These are phyloP conservation scores for Slavum lentiscoides DNA, from an alignment of 2,888 invertebrate genomes.

Conservation along the genomic window DNA sequence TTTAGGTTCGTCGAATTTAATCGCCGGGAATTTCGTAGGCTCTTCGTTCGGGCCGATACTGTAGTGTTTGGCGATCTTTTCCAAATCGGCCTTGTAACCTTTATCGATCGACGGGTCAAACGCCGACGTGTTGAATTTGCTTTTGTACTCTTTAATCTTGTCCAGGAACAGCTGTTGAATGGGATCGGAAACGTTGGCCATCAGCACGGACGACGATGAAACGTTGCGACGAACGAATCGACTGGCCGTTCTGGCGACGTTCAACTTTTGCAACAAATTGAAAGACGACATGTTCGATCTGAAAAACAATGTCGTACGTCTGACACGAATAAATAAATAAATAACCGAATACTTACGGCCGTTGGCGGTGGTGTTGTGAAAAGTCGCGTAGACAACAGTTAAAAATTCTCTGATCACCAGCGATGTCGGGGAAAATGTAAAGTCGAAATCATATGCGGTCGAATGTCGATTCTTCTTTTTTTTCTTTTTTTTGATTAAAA, in stretches of 20 bases:
- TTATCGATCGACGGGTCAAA: slow-evolving; percentile 47
- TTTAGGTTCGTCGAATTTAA: slow-evolving; percentile 47
- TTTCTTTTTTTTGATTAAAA: background rate
- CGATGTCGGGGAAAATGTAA: background rate
- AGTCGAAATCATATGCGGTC: slow-evolving; percentile 14
- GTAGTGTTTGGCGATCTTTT: slow-evolving; percentile 32
- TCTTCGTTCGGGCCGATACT: slow-evolving; percentile 29
- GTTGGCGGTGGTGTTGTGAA: too few species aligned
- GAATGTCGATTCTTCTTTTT: slow-evolving; percentile 21
- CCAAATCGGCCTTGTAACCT: slow-evolving; percentile 46
- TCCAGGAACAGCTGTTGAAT: slow-evolving; percentile 92
- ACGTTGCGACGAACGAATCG: slow-evolving; percentile 66
- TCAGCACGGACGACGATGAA: slow-evolving; percentile 70
- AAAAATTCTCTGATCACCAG: background rate
- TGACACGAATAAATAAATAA: background rate
- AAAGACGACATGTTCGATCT: slow-evolving; percentile 35
- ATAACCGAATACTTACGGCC: background rate
- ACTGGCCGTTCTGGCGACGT: slow-evolving; percentile 55
- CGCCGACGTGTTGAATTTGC: slow-evolving; percentile 34
- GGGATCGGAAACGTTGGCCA: slow-evolving; percentile 79
- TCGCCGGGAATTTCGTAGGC: slow-evolving; percentile 41
- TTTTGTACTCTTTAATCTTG: slow-evolving; percentile 87
- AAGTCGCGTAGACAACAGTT: background rate
- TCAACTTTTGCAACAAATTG: slow-evolving; percentile 43
- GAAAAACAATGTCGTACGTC: background rate